These are phyloP conservation scores for Montifringilla adamsi DNA, from an alignment of 2,113 vertebrate species.

Conservation along the genomic window DNA sequence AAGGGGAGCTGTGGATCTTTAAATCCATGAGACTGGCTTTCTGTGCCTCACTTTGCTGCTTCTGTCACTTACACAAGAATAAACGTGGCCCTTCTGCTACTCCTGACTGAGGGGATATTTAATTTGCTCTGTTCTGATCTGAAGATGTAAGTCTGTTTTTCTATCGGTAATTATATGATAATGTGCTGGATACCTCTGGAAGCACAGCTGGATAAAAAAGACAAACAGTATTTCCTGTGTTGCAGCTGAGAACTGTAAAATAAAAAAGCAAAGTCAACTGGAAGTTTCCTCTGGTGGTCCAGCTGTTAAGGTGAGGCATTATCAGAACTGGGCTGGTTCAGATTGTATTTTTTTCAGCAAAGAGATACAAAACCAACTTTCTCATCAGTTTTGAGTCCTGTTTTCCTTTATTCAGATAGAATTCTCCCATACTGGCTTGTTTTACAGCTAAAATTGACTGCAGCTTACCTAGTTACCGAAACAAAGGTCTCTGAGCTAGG, in stretches of 20 bases:
- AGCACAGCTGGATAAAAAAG: background rate
- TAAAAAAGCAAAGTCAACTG: background rate
- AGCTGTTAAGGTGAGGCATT: background rate
- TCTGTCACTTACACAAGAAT: background rate
- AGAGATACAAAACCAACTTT: background rate
- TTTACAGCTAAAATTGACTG: background rate
- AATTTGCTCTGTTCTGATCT: background rate
- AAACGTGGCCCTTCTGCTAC: background rate
- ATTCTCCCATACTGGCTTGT: accelerated
- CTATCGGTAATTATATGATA: background rate
- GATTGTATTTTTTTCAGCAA: background rate
- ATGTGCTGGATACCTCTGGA: background rate
- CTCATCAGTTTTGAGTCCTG: background rate
- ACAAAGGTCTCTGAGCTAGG: background rate
- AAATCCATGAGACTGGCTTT: background rate
- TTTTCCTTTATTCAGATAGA: background rate
- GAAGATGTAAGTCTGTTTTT: background rate
- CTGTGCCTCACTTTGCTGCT: background rate
- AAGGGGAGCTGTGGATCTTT: background rate
- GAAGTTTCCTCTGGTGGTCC: background rate
- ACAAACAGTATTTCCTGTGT: background rate
- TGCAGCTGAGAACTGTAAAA: background rate
- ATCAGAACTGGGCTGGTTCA: background rate
- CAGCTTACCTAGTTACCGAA: background rate
- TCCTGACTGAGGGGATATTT: background rate